A percentile compares a stretch with the other conserved stretches of the same genome.
Evolutionary conservation across 2,888 invertebrate genomes (phyloP).

Genomic region (Lucinisca nassula): DNA sequence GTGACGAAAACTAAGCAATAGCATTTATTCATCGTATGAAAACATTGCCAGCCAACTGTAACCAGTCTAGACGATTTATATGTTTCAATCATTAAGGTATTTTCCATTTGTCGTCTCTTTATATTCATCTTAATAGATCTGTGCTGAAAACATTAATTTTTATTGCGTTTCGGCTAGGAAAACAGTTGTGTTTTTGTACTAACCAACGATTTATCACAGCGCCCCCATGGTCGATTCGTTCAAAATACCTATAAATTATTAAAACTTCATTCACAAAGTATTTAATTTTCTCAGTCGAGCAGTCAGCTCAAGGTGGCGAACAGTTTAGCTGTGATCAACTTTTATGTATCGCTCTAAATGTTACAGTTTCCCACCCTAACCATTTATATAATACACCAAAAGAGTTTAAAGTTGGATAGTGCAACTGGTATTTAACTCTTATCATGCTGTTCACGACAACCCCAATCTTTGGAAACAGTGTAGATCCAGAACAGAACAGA

Average conservation of each 20-base stretch:
- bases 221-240: background rate
- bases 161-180: background rate
- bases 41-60: background rate
- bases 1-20: background rate
- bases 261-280: conserved; percentile 6
- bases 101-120: background rate
- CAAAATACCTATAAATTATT: background rate
- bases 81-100: background rate
- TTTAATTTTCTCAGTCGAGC: conserved; percentile 16
- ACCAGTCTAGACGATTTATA: background rate
- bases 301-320: conserved; percentile 5
- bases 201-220: background rate
- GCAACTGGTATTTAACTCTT: too few relatives aligned
- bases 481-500: too few relatives aligned
- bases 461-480: too few relatives aligned
- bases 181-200: background rate
- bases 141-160: background rate
- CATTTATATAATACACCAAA: too few relatives aligned
- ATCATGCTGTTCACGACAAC: too few relatives aligned
- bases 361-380: too few relatives aligned
- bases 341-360: background rate
- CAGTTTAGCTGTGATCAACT: background rate
- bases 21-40: background rate
- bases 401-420: too few relatives aligned
- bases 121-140: background rate